Base-by-base conservation (phyloP, 2,797 vertebrate species). In the Gymnothorax reevesii region DNA sequence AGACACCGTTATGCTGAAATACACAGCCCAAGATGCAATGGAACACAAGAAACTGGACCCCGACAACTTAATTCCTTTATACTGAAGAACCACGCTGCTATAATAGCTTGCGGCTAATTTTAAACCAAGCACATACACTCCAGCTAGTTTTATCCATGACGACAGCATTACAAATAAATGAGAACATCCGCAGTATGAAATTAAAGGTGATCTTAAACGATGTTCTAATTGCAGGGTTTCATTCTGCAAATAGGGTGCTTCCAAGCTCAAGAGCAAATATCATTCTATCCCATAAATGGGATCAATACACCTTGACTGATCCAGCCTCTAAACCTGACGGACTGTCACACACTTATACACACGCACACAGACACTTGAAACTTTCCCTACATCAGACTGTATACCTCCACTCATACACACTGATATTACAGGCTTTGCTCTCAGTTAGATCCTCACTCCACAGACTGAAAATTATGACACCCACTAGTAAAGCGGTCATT, bases 391-490 rank as follows among this genome's bases (percentile, higher is more conserved):
- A 75, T 13, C 27, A 75, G 73, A 13, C 73, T 73, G 52, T n/a
- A 15, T 42, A 57, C 52, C 64, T 22, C n/a, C 59, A 87, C 49
- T 17, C 49, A 80, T 84, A 84, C 20, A 85, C 20, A 62, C 52
- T 1, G 22, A 25, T 12, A 7, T 10, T 4, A 22, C 83, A 87
- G 33, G 69, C 8, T 55, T 17, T 59, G 55, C 59, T 27, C 86
- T 87, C 60, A 86, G 33, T 22, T 55, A 54, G 25, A 17, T 15
- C 20, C 25, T 60, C 88, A 73, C 83, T 27, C 17, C 82, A 84
- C 84, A 90, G 89, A 62, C 86, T 89, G 91, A 93, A 95, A 95
- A 95, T 91, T 91, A 94, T 96, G 95, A 95, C 95, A 94, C 93
- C 95, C 95, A 88, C 33, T 42, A 1, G 33, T 42, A 42, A 42